Evolutionary conservation across 92 coral and sea anemone species (phyloP).

Genomic region (Heteractis magnifica): DNA sequence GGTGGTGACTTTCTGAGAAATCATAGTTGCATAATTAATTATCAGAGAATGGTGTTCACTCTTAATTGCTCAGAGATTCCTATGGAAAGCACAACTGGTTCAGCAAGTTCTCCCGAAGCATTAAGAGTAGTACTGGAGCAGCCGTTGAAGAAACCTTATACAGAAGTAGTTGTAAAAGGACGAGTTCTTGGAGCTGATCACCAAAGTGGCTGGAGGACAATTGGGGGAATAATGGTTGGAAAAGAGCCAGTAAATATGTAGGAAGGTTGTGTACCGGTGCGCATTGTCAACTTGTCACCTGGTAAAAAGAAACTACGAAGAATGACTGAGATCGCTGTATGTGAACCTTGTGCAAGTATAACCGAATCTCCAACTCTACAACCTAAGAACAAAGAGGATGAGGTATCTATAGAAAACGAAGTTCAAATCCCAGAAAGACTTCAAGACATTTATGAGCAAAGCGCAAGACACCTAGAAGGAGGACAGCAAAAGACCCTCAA

Average conservation of each 20-base stretch:
- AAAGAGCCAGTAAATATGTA: conserved; percentile 33
- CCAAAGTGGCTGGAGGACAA: conserved; percentile 10
- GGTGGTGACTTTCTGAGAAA: conserved; percentile 56
- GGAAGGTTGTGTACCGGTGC: conserved; percentile 26
- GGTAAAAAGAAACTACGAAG: conserved; percentile 14
- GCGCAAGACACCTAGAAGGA: neutral
- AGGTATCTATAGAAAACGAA: too few species aligned
- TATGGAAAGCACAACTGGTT: conserved; percentile 26
- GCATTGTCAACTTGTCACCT: conserved; percentile 37
- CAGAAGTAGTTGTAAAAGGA: conserved; percentile 45
- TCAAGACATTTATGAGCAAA: neutral
- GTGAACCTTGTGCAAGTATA: conserved; percentile 46
- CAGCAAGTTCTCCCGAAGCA: conserved; percentile 16
- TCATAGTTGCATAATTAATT: conserved; percentile 51
- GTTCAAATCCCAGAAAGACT: neutral
- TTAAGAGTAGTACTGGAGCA: conserved; percentile 34
- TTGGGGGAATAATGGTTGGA: conserved; percentile 32
- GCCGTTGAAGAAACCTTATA: conserved; percentile 17
- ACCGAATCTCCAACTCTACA: neutral
- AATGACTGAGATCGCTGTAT: conserved; percentile 33
- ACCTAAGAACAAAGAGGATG: neutral
- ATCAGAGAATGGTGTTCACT: conserved; percentile 21
- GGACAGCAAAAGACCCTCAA: neutral
- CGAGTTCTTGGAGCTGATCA: conserved; percentile 17
- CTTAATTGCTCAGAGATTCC: conserved; percentile 34